Percentiles rank a stretch among this genome's conserved stretches.
These are phyloP conservation scores for Microtus montanus DNA, from an alignment of 2,113 vertebrate species.

Conservation along the genomic window DNA sequence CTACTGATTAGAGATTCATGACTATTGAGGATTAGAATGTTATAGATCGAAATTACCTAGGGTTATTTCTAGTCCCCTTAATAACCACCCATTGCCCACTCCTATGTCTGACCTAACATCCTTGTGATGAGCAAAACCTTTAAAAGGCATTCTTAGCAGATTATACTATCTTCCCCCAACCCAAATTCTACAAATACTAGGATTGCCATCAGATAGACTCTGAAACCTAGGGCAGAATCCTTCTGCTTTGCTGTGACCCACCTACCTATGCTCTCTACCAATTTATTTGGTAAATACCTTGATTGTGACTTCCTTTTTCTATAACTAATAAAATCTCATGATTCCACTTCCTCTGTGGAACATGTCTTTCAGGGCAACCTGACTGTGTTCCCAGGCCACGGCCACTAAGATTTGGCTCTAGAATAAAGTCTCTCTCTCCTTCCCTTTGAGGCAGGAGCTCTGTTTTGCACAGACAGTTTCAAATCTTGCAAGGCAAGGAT, in stretches of 20 bases:
- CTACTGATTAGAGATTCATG: not conserved
- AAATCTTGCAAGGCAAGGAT: fast-evolving
- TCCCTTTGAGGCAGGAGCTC: not conserved
- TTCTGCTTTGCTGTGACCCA: not conserved
- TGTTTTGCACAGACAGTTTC: not conserved
- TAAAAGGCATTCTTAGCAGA: not conserved
- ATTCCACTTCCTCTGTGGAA: not conserved
- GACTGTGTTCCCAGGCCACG: not conserved
- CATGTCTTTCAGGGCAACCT: not conserved
- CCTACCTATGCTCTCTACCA: not conserved
- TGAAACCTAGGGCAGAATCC: not conserved
- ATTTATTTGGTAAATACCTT: not conserved
- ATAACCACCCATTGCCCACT: not conserved
- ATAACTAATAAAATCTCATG: not conserved
- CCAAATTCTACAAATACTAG: not conserved
- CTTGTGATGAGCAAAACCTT: not conserved
- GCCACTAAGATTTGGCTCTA: not conserved
- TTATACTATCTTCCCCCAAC: not conserved
- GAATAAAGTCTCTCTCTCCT: not conserved
- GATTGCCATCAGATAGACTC: not conserved
- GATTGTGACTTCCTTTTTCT: not conserved
- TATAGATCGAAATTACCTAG: not conserved
- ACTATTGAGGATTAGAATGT: not conserved
- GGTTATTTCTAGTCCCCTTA: not conserved
- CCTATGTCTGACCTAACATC: not conserved